Evolutionary conservation across 2,797 vertebrate genomes (phyloP).

Genomic region (Heteromormyrus szaboi): DNA sequence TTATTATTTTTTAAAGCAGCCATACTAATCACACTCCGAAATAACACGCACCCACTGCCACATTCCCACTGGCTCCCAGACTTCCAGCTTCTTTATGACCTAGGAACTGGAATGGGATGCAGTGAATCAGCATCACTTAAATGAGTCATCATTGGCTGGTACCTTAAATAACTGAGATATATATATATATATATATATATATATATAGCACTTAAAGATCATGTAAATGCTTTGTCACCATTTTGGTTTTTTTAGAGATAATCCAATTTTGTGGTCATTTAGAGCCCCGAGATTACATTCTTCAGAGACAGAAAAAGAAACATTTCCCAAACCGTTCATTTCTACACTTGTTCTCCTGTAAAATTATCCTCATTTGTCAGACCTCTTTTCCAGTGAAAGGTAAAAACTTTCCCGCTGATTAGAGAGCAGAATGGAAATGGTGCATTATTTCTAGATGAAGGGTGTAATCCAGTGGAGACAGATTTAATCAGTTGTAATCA

Average conservation of each 20-base stretch:
- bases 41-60: no score
- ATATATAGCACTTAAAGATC: background rate
- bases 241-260: background rate
- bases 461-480: constrained; percentile 45
- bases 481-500: constrained; percentile 64
- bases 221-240: background rate
- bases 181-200: background rate
- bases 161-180: background rate
- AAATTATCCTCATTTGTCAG: constrained; percentile 52
- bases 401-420: constrained; percentile 32
- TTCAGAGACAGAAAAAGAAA: background rate
- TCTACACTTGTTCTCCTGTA: constrained; percentile 39
- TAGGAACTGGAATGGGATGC: background rate
- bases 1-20: background rate
- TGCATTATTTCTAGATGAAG: constrained; percentile 57
- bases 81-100: background rate
- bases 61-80: background rate
- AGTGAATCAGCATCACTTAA: background rate
- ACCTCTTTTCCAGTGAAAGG: constrained; percentile 47
- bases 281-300: background rate
- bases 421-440: constrained; percentile 40
- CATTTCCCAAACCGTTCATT: constrained; percentile 25
- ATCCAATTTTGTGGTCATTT: background rate
- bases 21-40: background rate
- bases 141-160: background rate